phyloP scores from a whole-genome alignment of 2,888 invertebrate genomes.

The Spicauda simplicius region DNA sequence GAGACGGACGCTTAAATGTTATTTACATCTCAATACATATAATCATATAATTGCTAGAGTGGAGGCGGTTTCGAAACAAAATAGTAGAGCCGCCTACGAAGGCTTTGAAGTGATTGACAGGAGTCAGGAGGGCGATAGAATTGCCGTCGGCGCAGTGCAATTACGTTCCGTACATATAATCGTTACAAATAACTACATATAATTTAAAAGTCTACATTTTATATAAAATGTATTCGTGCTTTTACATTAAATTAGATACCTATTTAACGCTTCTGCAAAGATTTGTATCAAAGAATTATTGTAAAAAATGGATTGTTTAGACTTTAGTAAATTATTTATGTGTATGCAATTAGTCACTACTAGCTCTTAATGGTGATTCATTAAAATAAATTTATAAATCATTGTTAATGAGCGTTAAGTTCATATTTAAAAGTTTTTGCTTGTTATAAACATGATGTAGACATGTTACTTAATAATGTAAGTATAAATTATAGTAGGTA shows the following conservation, averaged over 20 bases:
- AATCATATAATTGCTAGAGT: neutral
- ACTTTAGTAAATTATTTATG: neutral
- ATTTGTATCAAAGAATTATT: neutral
- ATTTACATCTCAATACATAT: neutral
- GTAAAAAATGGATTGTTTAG: neutral
- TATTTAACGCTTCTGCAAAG: neutral
- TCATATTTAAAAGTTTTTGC: no score
- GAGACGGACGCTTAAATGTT: neutral
- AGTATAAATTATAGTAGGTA: no score
- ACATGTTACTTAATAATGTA: no score
- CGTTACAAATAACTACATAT: neutral
- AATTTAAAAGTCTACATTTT: neutral
- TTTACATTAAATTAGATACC: neutral
- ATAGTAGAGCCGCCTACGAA: neutral
- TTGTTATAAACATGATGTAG: no score
- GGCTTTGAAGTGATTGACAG: neutral
- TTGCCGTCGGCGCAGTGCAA: conserved; percentile 12
- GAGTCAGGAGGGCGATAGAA: conserved; percentile 5
- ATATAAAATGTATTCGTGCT: neutral
- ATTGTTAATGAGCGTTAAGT: no score
- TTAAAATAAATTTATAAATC: no score
- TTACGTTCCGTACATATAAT: conserved; percentile 4
- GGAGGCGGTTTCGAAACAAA: neutral
- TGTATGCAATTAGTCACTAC: no score
- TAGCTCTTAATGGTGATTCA: no score